Percentiles rank a stretch among this genome's conserved stretches.
phyloP scores from a whole-genome alignment of 1,140 invertebrate species.

The Meteorus sp. region DNA sequence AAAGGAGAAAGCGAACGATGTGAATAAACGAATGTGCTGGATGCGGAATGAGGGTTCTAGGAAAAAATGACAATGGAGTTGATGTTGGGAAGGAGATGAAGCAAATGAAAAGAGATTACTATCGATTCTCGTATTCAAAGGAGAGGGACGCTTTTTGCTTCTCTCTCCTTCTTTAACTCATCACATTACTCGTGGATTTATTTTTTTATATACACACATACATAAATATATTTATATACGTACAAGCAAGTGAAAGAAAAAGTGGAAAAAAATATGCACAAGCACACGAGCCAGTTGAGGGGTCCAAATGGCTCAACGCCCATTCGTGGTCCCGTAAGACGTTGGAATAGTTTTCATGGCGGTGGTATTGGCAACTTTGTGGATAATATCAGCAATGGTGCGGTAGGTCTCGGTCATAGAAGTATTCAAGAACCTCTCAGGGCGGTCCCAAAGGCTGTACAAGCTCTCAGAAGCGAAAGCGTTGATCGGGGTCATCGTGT shows the following conservation, averaged over 20 bases:
- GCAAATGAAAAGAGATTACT: neutral
- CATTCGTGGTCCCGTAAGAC: constrained; percentile 54
- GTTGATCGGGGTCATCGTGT: constrained; percentile 50
- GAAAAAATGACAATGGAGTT: neutral
- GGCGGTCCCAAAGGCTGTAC: constrained; percentile 51
- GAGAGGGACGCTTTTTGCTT: too few species aligned
- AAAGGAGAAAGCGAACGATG: too few species aligned
- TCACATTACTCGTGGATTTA: neutral
- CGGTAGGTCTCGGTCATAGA: neutral
- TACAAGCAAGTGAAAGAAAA: constrained; percentile 3
- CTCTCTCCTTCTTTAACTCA: neutral
- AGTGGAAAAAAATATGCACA: constrained; percentile 45
- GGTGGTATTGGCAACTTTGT: constrained; percentile 40
- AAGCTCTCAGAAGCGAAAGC: constrained; percentile 53
- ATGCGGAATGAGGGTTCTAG: neutral
- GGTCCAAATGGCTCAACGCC: constrained; percentile 33
- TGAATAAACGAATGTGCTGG: neutral
- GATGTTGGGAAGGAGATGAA: neutral
- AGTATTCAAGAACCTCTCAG: constrained; percentile 45
- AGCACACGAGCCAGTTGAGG: constrained; percentile 50
- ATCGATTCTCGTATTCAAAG: constrained; percentile 9
- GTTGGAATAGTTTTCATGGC: constrained; percentile 64
- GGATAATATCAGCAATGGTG: constrained; percentile 36
- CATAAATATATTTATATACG: constrained; percentile 17
- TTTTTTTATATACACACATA: too few species aligned